phyloP scores from a whole-genome alignment of 64 coral and sea anemone species.

The Porites australiensis region DNA sequence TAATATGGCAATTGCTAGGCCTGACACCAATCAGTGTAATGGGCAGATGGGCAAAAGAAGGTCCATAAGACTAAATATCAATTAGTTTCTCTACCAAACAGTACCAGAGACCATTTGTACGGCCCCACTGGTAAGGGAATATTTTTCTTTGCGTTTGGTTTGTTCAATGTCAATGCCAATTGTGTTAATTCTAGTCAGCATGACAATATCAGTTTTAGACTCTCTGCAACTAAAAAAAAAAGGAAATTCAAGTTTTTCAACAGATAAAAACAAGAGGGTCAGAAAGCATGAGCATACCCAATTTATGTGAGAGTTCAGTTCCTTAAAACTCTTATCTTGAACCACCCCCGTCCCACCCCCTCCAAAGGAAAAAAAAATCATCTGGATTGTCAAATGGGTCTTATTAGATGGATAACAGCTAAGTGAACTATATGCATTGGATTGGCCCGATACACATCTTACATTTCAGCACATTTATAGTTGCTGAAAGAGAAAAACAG shows the following conservation, averaged over 20 bases:
- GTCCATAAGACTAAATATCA: neutral
- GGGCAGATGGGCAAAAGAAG: slow-evolving; percentile 29
- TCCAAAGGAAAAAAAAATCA: slow-evolving; percentile 15
- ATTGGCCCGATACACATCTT: slow-evolving; percentile 3
- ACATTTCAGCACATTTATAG: slow-evolving; percentile 38
- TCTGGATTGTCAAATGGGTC: slow-evolving; percentile 42
- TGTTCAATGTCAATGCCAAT: slow-evolving; percentile 49
- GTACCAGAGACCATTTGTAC: slow-evolving; percentile 49
- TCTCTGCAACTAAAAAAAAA: slow-evolving; percentile 53
- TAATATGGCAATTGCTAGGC: no score
- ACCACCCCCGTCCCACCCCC: neutral
- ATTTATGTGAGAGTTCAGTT: slow-evolving; percentile 44
- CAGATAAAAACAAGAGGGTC: slow-evolving; percentile 52
- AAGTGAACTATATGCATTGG: neutral
- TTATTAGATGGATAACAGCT: slow-evolving; percentile 37
- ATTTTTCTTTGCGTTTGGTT: slow-evolving; percentile 51
- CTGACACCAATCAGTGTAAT: neutral
- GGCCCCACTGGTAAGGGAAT: slow-evolving; percentile 54
- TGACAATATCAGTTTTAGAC: slow-evolving; percentile 62
- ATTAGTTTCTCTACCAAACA: slow-evolving; percentile 20
- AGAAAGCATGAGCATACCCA: slow-evolving; percentile 31
- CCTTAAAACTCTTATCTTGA: neutral
- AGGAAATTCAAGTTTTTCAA: slow-evolving; percentile 52
- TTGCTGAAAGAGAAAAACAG: slow-evolving; percentile 38
- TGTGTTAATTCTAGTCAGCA: slow-evolving; percentile 25